These are phyloP conservation scores for Plotosus lineatus DNA, from an alignment of 2,113 vertebrate species.

Conservation along the genomic window DNA sequence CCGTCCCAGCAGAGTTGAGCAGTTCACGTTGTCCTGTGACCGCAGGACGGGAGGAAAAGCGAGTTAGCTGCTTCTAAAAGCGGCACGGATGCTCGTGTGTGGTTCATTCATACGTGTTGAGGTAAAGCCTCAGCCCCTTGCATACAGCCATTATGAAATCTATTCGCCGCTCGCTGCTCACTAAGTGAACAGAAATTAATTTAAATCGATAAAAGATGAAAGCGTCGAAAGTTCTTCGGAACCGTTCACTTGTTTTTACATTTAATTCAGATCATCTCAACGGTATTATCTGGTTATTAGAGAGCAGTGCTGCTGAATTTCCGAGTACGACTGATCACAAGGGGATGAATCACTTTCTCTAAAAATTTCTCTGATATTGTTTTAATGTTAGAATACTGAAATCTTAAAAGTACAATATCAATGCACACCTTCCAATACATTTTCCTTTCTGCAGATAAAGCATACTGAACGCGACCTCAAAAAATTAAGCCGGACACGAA, in stretches of 20 bases:
- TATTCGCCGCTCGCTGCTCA: constrained; percentile 38
- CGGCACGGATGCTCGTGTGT: constrained; percentile 36
- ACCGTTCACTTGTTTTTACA: constrained; percentile 17
- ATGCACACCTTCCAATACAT: background rate
- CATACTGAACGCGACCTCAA: background rate
- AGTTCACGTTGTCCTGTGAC: constrained; percentile 48
- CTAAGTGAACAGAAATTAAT: constrained; percentile 40
- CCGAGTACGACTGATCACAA: background rate
- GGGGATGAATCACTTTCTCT: background rate
- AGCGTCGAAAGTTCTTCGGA: background rate
- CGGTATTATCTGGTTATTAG: background rate
- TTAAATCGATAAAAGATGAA: constrained; percentile 34
- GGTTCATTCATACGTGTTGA: constrained; percentile 51
- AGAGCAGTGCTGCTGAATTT: background rate
- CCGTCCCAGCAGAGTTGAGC: constrained; percentile 50
- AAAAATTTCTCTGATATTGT: background rate
- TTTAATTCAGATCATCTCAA: background rate
- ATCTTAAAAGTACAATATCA: too few relatives aligned
- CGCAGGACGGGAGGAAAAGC: constrained; percentile 39
- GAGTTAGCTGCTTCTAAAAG: constrained; percentile 44
- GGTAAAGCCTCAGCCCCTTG: constrained; percentile 46
- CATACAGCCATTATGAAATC: constrained; percentile 50
- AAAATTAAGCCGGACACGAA: background rate
- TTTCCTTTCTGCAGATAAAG: background rate
- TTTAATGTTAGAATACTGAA: background rate